Evolutionary conservation across 2,888 invertebrate genomes (phyloP).

Genomic region (Sclerodermus sp.): DNA sequence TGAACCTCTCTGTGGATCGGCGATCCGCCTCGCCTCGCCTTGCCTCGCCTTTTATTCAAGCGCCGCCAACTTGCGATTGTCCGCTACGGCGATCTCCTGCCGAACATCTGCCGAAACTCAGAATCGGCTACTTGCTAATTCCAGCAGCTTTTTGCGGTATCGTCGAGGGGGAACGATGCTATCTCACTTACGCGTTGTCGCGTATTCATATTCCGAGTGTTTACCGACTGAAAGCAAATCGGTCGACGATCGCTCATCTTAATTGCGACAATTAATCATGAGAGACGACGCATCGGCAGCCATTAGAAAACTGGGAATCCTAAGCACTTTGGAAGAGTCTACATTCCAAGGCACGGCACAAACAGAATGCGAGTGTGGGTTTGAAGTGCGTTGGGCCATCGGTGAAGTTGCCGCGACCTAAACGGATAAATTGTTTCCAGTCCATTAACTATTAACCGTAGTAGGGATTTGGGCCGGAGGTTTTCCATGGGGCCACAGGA

Average conservation of each 20-base stretch:
- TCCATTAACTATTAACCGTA: conserved; percentile 51
- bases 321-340: conserved; percentile 5
- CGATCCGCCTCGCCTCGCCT: conserved; percentile 5
- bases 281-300: too few relatives aligned
- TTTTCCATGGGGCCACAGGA: conserved; percentile 27
- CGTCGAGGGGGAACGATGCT: too few relatives aligned
- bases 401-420: conserved; percentile 15
- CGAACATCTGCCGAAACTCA: too few relatives aligned
- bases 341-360: too few relatives aligned
- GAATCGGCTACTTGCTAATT: too few relatives aligned
- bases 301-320: neutral
- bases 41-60: conserved; percentile 17
- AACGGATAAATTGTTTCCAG: conserved; percentile 51
- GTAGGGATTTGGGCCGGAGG: conserved; percentile 43
- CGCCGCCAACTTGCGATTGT: conserved; percentile 22
- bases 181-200: too few relatives aligned
- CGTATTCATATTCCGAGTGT: too few relatives aligned
- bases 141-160: too few relatives aligned
- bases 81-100: neutral
- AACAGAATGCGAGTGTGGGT: conserved; percentile 3
- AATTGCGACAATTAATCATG: too few relatives aligned
- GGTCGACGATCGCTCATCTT: too few relatives aligned
- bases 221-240: too few relatives aligned
- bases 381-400: conserved; percentile 3
- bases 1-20: conserved; percentile 6